Evolutionary conservation across 1,140 invertebrate species (phyloP).

Genomic region (Pinna nobilis): DNA sequence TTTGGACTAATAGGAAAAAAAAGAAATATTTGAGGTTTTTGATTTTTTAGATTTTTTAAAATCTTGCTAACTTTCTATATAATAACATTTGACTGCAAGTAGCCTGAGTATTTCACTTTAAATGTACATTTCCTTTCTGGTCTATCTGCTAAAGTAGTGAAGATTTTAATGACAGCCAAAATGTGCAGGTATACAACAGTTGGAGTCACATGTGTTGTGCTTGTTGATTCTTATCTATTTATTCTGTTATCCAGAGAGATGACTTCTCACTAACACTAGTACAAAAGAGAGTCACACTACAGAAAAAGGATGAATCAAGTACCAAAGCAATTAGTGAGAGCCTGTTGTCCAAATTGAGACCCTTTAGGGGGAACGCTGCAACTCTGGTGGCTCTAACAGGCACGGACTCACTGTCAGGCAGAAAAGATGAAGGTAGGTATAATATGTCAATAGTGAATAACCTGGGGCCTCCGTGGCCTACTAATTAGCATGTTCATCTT

Average conservation of each 20-base stretch:
- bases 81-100: too few relatives aligned
- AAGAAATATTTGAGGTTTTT: too few relatives aligned
- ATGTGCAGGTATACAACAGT: too few relatives aligned
- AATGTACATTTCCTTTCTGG: neutral
- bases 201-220: too few relatives aligned
- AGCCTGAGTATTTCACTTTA: neutral
- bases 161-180: too few relatives aligned
- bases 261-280: constrained; percentile 14
- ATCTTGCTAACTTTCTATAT: too few relatives aligned
- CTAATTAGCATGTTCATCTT: too few relatives aligned
- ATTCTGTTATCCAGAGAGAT: neutral
- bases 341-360: constrained; percentile 66
- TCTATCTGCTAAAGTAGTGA: neutral
- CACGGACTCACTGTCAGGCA: constrained; percentile 52
- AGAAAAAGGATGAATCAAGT: constrained; percentile 66
- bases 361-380: constrained; percentile 63
- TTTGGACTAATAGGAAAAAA: too few relatives aligned
- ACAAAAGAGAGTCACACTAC: constrained; percentile 50
- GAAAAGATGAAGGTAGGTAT: constrained; percentile 66
- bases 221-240: too few relatives aligned
- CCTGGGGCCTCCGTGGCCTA: too few relatives aligned
- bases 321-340: constrained; percentile 68
- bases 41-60: too few relatives aligned
- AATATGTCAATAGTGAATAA: neutral
- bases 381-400: constrained; percentile 69